phyloP scores from a whole-genome alignment of 2,797 vertebrate genomes.

The Trachurus trachurus region DNA sequence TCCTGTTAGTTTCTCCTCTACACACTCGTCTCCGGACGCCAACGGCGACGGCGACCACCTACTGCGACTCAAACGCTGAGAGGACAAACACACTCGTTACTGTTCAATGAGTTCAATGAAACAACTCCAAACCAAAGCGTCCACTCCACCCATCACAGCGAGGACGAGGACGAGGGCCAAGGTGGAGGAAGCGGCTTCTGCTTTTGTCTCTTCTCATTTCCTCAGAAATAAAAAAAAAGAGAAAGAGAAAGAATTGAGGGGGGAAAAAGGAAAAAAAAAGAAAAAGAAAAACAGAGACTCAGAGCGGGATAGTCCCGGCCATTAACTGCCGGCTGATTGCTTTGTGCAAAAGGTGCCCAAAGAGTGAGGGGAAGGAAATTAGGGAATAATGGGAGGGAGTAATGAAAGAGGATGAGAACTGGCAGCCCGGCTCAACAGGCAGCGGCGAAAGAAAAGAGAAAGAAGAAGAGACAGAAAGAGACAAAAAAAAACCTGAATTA shows the following conservation, averaged over 20 bases:
- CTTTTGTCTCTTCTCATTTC: slow-evolving; percentile 74
- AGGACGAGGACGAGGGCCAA: slow-evolving; percentile 15
- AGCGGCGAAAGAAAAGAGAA: slow-evolving; percentile 51
- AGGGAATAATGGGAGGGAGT: slow-evolving; percentile 84
- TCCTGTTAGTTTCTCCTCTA: neutral
- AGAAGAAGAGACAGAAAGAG: slow-evolving; percentile 32
- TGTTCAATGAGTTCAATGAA: slow-evolving; percentile 39
- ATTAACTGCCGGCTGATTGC: slow-evolving; percentile 84
- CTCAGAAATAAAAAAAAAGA: slow-evolving; percentile 31
- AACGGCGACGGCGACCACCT: slow-evolving; percentile 29
- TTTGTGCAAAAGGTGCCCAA: slow-evolving; percentile 78
- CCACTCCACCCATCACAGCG: slow-evolving; percentile 54
- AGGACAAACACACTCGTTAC: slow-evolving; percentile 64
- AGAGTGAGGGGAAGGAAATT: slow-evolving; percentile 83
- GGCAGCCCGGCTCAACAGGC: slow-evolving; percentile 78
- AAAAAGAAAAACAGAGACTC: slow-evolving; percentile 36
- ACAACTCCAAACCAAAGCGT: slow-evolving; percentile 37
- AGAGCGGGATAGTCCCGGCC: slow-evolving; percentile 67
- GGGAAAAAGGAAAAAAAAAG: neutral
- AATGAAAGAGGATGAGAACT: slow-evolving; percentile 87
- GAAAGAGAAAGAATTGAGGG: neutral
- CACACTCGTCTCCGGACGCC: neutral
- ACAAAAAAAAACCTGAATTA: slow-evolving; percentile 35
- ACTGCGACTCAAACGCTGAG: slow-evolving; percentile 12
- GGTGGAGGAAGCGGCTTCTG: slow-evolving; percentile 45